Conservation (phyloP, 2,888 invertebrate species). For the Chrysina gloriosa region DNA sequence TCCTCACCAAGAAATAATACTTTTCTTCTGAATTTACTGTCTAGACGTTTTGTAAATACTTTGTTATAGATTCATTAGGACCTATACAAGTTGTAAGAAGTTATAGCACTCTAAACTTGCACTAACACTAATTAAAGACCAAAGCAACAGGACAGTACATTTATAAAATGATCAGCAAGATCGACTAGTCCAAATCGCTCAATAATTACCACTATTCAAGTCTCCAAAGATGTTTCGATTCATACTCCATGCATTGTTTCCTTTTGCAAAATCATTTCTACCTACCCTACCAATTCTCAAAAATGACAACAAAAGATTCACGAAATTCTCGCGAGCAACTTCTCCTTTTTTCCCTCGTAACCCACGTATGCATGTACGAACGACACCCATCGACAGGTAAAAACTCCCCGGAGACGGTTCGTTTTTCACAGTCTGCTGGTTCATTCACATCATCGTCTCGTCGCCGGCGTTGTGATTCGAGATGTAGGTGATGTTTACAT, state of each 20-base stretch:
- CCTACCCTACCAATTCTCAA: background rate
- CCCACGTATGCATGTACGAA: slow-evolving; percentile 10
- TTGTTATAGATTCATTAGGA: no score
- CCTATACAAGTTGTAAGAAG: no score
- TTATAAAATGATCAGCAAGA: no score
- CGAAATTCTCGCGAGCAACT: slow-evolving; percentile 12
- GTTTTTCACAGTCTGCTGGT: slow-evolving; percentile 26
- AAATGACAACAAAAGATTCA: slow-evolving; percentile 13
- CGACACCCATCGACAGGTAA: slow-evolving; percentile 21
- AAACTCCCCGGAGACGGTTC: slow-evolving; percentile 3
- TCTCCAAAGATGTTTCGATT: slow-evolving; percentile 49
- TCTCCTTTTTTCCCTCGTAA: background rate
- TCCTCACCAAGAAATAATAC: no score
- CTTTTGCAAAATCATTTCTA: background rate
- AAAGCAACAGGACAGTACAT: no score
- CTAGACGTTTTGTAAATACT: no score
- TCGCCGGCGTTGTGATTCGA: background rate
- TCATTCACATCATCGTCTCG: slow-evolving; percentile 19
- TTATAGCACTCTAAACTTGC: no score
- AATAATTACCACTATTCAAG: no score
- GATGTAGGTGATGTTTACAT: slow-evolving; percentile 34
- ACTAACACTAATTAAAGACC: no score
- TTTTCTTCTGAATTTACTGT: no score
- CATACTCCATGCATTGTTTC: no score
- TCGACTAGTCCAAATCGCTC: no score